Percentiles rank a stretch among this genome's conserved stretches.
phyloP scores from a whole-genome alignment of 2,797 vertebrate genomes.

The Hydrocynus forskahlii region DNA sequence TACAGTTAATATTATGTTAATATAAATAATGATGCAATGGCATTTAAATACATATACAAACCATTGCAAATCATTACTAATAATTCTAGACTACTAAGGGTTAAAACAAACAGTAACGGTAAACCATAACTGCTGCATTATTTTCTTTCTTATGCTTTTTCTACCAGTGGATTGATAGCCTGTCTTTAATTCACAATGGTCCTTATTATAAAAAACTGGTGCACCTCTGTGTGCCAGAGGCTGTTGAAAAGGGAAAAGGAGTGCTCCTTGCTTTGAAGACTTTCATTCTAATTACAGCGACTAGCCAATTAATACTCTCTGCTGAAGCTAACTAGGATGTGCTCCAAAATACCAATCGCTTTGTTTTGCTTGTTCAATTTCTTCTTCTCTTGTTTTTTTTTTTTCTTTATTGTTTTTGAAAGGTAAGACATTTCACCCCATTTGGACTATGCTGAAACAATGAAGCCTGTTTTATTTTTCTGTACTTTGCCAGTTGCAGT shows the following conservation, averaged over 20 bases:
- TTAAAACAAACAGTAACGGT: background rate
- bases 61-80: no score
- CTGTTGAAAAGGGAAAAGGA: constrained; percentile 9
- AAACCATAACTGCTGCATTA: background rate
- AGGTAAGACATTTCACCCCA: background rate
- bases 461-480: background rate
- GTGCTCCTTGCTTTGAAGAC: constrained; percentile 35
- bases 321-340: constrained; percentile 32
- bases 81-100: no score
- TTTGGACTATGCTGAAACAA: background rate
- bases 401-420: no score
- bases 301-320: constrained; percentile 32
- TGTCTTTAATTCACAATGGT: constrained; percentile 12
- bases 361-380: constrained; percentile 22
- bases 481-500: background rate
- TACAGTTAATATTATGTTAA: no score
- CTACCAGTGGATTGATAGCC: background rate
- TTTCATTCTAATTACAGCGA: constrained; percentile 38
- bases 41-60: no score
- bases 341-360: constrained; percentile 38
- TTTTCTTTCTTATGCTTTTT: background rate
- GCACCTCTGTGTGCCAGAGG: constrained; percentile 23
- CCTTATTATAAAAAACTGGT: constrained; percentile 37
- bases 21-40: no score
- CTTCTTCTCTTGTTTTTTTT: background rate